These are phyloP conservation scores for Emydocephalus ijimae DNA, from an alignment of 2,113 vertebrate species.

Conservation along the genomic window DNA sequence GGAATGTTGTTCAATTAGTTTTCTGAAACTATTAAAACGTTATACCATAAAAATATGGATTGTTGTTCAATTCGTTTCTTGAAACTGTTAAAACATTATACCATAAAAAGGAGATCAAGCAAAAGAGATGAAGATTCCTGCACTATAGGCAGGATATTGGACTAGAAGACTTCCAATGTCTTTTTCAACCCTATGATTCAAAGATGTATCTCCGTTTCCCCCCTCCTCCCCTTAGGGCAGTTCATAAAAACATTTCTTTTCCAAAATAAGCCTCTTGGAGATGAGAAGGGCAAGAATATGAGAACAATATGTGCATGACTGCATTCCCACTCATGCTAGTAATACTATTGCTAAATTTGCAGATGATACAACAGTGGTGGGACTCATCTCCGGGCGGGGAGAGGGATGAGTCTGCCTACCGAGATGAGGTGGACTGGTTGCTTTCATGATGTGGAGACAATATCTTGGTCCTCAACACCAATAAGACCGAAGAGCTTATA, in stretches of 20 bases:
- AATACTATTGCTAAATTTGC: too few species aligned
- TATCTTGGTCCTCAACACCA: too few species aligned
- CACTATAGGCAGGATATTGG: not conserved
- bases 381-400: too few species aligned
- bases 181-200: not conserved
- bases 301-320: not conserved
- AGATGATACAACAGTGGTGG: too few species aligned
- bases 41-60: not conserved
- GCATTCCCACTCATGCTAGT: too few species aligned
- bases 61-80: conserved; percentile 26
- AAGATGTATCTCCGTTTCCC: not conserved
- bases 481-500: too few species aligned
- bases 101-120: not conserved
- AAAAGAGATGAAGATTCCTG: not conserved
- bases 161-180: not conserved
- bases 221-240: not conserved
- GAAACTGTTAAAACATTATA: conserved; percentile 1
- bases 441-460: too few species aligned
- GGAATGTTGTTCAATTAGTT: conserved; percentile 21
- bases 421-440: too few species aligned
- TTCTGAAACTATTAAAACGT: conserved; percentile 16
- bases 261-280: not conserved
- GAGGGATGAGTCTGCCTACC: too few species aligned
- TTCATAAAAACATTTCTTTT: not conserved
- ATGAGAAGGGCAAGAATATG: not conserved